Evolutionary conservation across 2,113 vertebrate species (phyloP).

Genomic region (Spermophilus dauricus): DNA sequence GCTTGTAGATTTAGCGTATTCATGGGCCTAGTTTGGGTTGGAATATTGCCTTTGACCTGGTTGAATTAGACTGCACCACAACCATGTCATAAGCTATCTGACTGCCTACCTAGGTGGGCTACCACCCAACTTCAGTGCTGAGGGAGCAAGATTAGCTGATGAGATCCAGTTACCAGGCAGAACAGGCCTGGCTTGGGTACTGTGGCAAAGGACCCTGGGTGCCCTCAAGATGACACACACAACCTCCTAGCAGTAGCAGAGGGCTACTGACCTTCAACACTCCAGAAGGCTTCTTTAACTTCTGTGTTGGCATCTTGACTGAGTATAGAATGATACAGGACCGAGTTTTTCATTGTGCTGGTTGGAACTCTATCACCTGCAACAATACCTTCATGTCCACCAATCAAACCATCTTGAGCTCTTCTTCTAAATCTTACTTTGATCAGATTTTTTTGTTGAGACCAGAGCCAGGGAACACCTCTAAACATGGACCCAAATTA

Average conservation of each 20-base stretch:
- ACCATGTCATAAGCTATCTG: not conserved
- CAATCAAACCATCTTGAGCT: not conserved
- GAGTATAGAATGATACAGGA: not conserved
- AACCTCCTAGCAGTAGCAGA: not conserved
- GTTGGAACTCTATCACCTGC: not conserved
- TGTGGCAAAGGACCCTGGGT: not conserved
- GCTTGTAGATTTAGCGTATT: not conserved
- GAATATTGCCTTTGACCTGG: not conserved
- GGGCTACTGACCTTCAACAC: not conserved
- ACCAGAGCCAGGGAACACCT: not conserved
- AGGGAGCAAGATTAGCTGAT: not conserved
- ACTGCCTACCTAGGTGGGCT: not conserved
- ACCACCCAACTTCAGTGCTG: no score
- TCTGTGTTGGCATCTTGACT: not conserved
- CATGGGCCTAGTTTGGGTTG: constrained; percentile 16
- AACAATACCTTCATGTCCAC: not conserved
- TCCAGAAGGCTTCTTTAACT: not conserved
- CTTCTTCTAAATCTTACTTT: not conserved
- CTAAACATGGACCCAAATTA: not conserved
- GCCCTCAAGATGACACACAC: not conserved
- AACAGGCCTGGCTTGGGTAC: not conserved
- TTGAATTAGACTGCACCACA: not conserved
- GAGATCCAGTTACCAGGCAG: not conserved
- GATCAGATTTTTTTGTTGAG: not conserved
- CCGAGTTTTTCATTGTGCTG: not conserved